Evolutionary conservation across 2,797 vertebrate genomes (phyloP).

Genomic region (Urocyon cinereoargenteus): DNA sequence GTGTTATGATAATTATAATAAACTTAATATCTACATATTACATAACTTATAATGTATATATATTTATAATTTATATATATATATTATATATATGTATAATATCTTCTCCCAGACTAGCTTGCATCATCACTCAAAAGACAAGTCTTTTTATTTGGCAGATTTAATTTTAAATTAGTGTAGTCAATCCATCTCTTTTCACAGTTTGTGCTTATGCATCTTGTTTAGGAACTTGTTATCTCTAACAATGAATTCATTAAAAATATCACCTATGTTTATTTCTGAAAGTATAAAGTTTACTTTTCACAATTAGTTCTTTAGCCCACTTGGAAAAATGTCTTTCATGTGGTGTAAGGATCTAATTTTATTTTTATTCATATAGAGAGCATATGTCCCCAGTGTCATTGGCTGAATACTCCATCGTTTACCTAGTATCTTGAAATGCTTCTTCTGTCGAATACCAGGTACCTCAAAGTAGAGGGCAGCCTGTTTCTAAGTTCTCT

Average conservation of each 20-base stretch:
- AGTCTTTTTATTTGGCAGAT: background rate
- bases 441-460: no score
- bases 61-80: background rate
- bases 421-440: no score
- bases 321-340: no score
- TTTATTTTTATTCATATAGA: no score
- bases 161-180: conserved; percentile 46
- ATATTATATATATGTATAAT: background rate
- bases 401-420: no score
- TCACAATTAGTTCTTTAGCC: no score
- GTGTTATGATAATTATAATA: background rate
- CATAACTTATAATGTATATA: background rate
- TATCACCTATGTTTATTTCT: background rate
- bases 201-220: background rate
- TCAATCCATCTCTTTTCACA: background rate
- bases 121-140: conserved; percentile 9
- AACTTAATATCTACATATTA: background rate
- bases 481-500: no score
- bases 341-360: no score
- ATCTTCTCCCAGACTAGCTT: background rate
- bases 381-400: no score
- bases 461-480: no score
- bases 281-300: conserved; percentile 25
- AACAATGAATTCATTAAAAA: conserved; percentile 50
- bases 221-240: conserved; percentile 38